Conservation (phyloP, 2,888 invertebrate species). For the Leptodirus hochenwartii region DNA sequence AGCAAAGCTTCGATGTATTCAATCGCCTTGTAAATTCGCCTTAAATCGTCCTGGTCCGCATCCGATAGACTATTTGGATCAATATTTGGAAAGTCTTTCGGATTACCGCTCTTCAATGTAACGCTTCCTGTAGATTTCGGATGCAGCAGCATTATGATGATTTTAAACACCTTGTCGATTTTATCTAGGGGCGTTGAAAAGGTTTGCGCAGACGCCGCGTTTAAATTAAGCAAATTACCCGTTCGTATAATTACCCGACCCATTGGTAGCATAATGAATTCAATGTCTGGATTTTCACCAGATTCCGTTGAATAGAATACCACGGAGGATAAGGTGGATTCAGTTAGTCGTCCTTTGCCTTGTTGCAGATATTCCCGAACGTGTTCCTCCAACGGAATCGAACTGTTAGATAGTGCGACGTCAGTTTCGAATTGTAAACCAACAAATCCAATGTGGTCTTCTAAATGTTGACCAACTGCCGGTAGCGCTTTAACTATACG, state of each 20-base stretch:
- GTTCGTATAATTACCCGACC: too few species aligned
- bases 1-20: slow-evolving; percentile 17
- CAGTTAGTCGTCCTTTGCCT: slow-evolving; percentile 12
- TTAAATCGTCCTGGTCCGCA: slow-evolving; percentile 28
- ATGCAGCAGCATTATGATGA: slow-evolving; percentile 15
- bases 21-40: slow-evolving; percentile 39
- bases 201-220: slow-evolving; percentile 4
- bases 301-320: too few species aligned
- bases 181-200: slow-evolving; percentile 10
- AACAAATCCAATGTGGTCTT: slow-evolving; percentile 16
- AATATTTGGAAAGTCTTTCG: slow-evolving; percentile 18
- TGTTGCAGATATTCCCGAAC: slow-evolving; percentile 13
- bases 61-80: slow-evolving; percentile 16
- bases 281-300: slow-evolving; percentile 13
- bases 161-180: slow-evolving; percentile 8
- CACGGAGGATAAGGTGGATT: slow-evolving; percentile 4
- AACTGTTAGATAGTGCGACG: too few species aligned
- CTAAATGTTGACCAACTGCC: slow-evolving; percentile 13
- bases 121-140: slow-evolving; percentile 18
- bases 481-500: slow-evolving; percentile 15
- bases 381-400: slow-evolving; percentile 7
- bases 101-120: slow-evolving; percentile 16
- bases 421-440: slow-evolving; percentile 12
- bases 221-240: too few species aligned
- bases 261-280: slow-evolving; percentile 11